Evolutionary conservation across 2,113 vertebrate species (phyloP), one percentile per base, ranked within the genome.

Genomic region (Colossoma macropomum): DNA sequence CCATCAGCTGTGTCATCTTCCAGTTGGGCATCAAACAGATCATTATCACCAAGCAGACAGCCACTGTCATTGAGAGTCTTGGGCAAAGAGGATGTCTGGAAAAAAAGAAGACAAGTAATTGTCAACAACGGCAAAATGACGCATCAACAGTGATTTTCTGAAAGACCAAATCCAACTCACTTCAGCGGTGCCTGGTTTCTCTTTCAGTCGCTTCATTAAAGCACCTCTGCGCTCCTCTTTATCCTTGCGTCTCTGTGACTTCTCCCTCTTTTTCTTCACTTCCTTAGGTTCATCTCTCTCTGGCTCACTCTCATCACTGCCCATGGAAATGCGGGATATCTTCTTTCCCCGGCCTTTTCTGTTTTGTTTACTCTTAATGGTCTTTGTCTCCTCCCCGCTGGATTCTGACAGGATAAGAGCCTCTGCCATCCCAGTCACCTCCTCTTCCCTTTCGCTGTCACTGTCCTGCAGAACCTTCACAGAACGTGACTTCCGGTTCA

Each of bases 381-480:
- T 94, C 93, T 0, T 93, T 92, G 45, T 85, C 25, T 88, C 86
- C 0, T 92, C 90, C 1, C 75, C 89, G 11, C 92, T 90, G 60
- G 59, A 79, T 45, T 76, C 72, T 17, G 65, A 75, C 65, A 92
- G 68, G 8, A 77, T 82, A 7, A 77, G 86, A 0, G 89, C 88
- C 17, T 91, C 90, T 0, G 84, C 84, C 88, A 89, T 87, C 4
- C 87, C 52, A 3, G 75, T 60, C 4, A 80, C 81, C 0, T 28
- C 84, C 21, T 79, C 90, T 41, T 91, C 92, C 4, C 90, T 90
- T 70, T 94, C 97, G 3, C 89, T 91, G 80, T 99, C 97, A 0
- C 96, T 99, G 88, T 99, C 96, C 80, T 91, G 89, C 28, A 99
- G 91, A 27, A 95, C 90, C 41, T 95, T 96, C 76, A 91, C 95